Percentiles rank a stretch among this genome's conserved stretches.
Conservation (phyloP, 2,113 vertebrate genomes). For the Pycnonotus jocosus region DNA sequence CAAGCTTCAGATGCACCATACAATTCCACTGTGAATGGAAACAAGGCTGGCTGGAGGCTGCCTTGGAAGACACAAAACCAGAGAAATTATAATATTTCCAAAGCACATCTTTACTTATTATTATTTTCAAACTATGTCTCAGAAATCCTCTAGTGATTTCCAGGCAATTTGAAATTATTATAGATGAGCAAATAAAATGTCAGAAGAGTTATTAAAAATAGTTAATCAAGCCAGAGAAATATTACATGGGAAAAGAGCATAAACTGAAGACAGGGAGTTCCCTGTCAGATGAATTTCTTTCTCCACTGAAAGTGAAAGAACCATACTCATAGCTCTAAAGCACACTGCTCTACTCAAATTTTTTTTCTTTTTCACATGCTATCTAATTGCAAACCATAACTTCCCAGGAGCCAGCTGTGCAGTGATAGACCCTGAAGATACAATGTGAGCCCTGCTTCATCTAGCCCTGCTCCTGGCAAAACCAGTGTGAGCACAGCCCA, state of each 20-base stretch:
- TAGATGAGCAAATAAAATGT: constrained; percentile 62
- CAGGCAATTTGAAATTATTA: constrained; percentile 76
- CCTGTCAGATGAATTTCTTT: neutral
- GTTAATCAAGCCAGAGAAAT: neutral
- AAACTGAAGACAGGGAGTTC: neutral
- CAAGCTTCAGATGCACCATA: constrained; percentile 67
- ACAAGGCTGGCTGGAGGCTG: constrained; percentile 76
- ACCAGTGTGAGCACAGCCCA: neutral
- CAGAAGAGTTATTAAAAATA: neutral
- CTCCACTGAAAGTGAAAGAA: neutral
- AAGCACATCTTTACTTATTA: neutral
- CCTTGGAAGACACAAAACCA: constrained; percentile 73
- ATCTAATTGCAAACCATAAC: neutral
- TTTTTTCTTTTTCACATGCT: neutral
- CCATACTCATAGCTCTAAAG: neutral
- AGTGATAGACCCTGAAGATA: neutral
- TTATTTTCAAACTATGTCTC: constrained; percentile 67
- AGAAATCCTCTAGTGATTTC: constrained; percentile 78
- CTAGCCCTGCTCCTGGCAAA: neutral
- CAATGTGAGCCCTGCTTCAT: neutral
- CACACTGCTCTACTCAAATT: neutral
- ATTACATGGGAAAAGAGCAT: neutral
- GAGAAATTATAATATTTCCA: constrained; percentile 36
- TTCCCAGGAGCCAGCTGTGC: neutral
- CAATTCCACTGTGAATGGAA: constrained; percentile 58